These are phyloP conservation scores for Choristoneura fumiferana DNA, from an alignment of 1,140 invertebrate species.

Conservation along the genomic window DNA sequence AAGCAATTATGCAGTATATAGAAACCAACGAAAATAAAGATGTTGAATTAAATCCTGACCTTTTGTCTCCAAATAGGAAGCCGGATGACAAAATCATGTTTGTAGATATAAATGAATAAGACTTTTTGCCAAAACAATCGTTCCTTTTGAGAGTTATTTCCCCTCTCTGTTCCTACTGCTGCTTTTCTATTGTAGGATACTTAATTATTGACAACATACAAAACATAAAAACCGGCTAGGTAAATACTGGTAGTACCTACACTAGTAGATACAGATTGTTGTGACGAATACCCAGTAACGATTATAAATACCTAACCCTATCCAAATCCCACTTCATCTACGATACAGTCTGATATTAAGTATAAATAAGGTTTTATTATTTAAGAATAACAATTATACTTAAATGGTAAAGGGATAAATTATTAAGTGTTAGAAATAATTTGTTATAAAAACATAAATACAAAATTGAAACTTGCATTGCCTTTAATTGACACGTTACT, in stretches of 20 bases:
- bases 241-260: too few species aligned
- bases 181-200: not conserved
- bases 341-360: too few species aligned
- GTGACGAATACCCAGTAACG: too few species aligned
- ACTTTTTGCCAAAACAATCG: conserved; percentile 1
- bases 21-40: conserved; percentile 38
- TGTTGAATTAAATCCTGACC: conserved; percentile 36
- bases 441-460: not conserved
- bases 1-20: conserved; percentile 68
- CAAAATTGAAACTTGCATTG: not conserved
- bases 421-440: not conserved
- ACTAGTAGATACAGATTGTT: too few species aligned
- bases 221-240: too few species aligned
- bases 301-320: too few species aligned
- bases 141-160: not conserved
- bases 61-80: conserved; percentile 55
- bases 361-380: too few species aligned
- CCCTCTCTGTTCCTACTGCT: not conserved
- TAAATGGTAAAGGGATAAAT: not conserved
- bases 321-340: too few species aligned
- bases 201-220: too few species aligned
- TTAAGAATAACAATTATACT: not conserved
- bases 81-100: conserved; percentile 64
- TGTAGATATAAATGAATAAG: conserved; percentile 44
- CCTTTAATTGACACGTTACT: not conserved